A percentile compares a stretch with the other conserved stretches of the same genome.
These are phyloP conservation scores for Caenorhabditis zanzibari DNA, from an alignment of 2,888 invertebrate genomes.

Conservation along the genomic window DNA sequence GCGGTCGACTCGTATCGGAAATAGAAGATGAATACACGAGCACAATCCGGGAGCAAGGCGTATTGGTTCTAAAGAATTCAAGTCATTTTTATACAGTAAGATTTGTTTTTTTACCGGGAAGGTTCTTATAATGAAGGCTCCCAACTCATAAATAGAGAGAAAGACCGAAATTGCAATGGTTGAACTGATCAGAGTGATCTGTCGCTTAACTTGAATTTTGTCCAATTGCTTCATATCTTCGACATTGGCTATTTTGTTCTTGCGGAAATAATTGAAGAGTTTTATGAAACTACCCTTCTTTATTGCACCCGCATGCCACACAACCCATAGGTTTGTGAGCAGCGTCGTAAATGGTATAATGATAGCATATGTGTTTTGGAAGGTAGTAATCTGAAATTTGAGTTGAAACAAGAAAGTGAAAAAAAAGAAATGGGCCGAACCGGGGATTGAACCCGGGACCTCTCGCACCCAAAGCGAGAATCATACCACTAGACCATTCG, in stretches of 20 bases:
- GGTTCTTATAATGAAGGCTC: slow-evolving; percentile 26
- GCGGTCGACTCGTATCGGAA: slow-evolving; percentile 31
- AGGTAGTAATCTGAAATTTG: slow-evolving; percentile 21
- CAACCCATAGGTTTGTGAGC: slow-evolving; percentile 13
- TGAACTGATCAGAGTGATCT: slow-evolving; percentile 37
- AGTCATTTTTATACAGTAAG: background rate
- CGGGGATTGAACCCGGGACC: slow-evolving; percentile 83
- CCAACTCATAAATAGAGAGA: slow-evolving; percentile 39
- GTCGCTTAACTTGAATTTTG: slow-evolving; percentile 28
- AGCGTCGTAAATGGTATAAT: slow-evolving; percentile 1
- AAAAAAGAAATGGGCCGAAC: slow-evolving; percentile 74
- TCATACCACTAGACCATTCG: slow-evolving; percentile 83
- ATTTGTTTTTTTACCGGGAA: slow-evolving; percentile 20
- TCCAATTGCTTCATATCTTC: background rate
- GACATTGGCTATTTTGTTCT: background rate
- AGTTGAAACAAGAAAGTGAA: background rate
- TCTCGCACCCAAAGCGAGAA: slow-evolving; percentile 83
- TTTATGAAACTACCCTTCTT: background rate
- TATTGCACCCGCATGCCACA: background rate
- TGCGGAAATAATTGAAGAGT: background rate
- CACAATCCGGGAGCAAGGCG: background rate
- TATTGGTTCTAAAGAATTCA: slow-evolving; percentile 20
- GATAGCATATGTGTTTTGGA: slow-evolving; percentile 36
- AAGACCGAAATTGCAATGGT: slow-evolving; percentile 19
- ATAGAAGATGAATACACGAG: slow-evolving; percentile 15